Base-by-base conservation (phyloP, 2,888 invertebrate genomes). In the Loripinus fragilis region DNA sequence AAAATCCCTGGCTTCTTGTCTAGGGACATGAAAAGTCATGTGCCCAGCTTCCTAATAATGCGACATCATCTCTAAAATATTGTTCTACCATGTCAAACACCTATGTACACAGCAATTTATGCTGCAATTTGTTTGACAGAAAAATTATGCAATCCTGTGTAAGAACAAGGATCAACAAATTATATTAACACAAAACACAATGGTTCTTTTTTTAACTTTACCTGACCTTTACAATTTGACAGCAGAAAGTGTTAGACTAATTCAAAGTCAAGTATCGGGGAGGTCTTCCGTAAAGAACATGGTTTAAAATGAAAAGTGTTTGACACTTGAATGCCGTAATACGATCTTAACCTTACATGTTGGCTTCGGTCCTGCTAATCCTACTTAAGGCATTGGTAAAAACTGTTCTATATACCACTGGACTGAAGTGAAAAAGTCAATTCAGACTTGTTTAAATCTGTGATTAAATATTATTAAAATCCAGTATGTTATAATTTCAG, bases 381-480 rank as follows among this genome's bases (percentile, higher is more conserved):
- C 33, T 33, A 30, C 60, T 60, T 33, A 60, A 60, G 60, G 60
- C 60, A 60, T 60, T 60, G 7, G 33, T 33, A 60, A 60, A 60
- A 60, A 30, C 33, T 17, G 33, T 33, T 33, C 60, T 10, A 60
- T 33, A 60, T 33, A 2, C 17, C 30, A 5, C 60, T 10, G 30
- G 33, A 33, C 30, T 17, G 60, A 74, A 82, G 82, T 82, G 77
- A 79, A 82, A 72, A 82, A 82, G 82, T 82, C 82, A 82, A 67
- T 41, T 25, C 28, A 35, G 76, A 82, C 74, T 35, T 79, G 82
- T 82, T 55, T 76, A 77, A 82, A 82, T 82, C 82, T 72, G 12
- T 42, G 74, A 65, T 75, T 75, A 79, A 82, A 79, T 79, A 79
- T 82, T 79, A 52, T 71, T 76, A 66, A 72, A 72, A 60, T 60